Evolutionary conservation across 2,888 invertebrate genomes (phyloP).

Genomic region (Catotricha subobsoleta): DNA sequence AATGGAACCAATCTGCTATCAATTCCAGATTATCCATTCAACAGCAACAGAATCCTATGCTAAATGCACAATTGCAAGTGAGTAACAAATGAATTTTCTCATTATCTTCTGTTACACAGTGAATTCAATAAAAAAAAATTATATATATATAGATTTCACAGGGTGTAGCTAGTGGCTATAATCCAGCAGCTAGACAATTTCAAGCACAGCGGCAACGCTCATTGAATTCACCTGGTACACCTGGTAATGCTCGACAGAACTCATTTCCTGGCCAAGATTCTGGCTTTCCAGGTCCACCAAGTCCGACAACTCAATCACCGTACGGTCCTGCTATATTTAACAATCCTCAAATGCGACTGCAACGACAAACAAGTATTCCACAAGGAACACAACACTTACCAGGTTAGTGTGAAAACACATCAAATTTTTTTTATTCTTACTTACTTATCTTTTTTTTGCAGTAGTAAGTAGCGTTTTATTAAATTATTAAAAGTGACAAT

Average conservation of each 20-base stretch:
- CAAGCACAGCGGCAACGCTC: constrained; percentile 20
- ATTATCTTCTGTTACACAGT: background rate
- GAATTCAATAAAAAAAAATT: background rate
- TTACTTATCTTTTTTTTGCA: background rate
- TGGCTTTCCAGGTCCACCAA: constrained; percentile 19
- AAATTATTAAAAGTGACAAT: background rate
- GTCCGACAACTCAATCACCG: constrained; percentile 16
- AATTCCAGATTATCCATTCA: constrained; percentile 36
- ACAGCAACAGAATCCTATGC: constrained; percentile 73
- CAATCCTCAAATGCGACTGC: constrained; percentile 25
- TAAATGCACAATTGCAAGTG: constrained; percentile 68
- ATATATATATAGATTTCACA: background rate
- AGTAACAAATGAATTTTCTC: constrained; percentile 21
- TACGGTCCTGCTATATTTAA: constrained; percentile 18
- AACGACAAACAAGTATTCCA: constrained; percentile 27
- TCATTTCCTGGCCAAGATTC: constrained; percentile 20
- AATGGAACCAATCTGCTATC: constrained; percentile 13
- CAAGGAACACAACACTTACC: constrained; percentile 30
- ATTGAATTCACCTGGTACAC: constrained; percentile 24
- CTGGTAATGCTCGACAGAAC: constrained; percentile 25
- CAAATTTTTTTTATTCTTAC: background rate
- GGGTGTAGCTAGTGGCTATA: constrained; percentile 1
- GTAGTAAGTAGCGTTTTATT: background rate
- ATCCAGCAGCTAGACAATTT: constrained; percentile 22
- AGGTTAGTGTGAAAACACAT: constrained; percentile 16